phyloP scores from a whole-genome alignment of 2,888 invertebrate species.

The Ormyrus labotus region DNA sequence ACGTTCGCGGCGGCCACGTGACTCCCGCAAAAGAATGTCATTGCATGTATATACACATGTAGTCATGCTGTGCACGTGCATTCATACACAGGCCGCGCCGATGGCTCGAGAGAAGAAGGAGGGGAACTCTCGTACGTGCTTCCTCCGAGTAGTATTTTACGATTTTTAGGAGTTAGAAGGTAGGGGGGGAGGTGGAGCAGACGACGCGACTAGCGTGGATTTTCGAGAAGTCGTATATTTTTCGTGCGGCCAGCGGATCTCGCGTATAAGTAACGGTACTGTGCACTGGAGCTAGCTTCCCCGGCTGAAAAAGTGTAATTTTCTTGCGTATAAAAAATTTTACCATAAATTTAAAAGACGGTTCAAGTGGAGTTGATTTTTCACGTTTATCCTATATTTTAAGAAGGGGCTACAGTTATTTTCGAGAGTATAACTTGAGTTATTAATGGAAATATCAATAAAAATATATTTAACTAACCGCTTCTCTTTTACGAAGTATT shows the following conservation, averaged over 20 bases:
- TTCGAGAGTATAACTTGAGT: too few relatives aligned
- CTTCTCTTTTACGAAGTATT: too few relatives aligned
- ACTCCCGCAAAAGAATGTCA: constrained; percentile 49
- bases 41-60: not conserved
- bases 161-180: constrained; percentile 35
- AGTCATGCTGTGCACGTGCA: constrained; percentile 50
- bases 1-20: constrained; percentile 43
- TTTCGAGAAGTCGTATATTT: constrained; percentile 51
- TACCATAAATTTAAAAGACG: too few relatives aligned
- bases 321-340: too few relatives aligned
- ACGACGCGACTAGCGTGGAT: constrained; percentile 40
- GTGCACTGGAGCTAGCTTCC: not conserved
- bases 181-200: not conserved
- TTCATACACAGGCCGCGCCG: constrained; percentile 24
- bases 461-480: too few relatives aligned
- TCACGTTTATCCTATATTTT: too few relatives aligned
- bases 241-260: not conserved
- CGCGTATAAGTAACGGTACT: constrained; percentile 37
- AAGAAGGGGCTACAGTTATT: too few relatives aligned
- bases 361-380: too few relatives aligned
- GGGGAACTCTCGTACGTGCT: constrained; percentile 34
- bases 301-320: too few relatives aligned
- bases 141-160: constrained; percentile 44
- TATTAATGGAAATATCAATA: too few relatives aligned
- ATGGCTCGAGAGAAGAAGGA: constrained; percentile 14